Percentiles rank a stretch among this genome's conserved stretches.
These are phyloP conservation scores for Pseudochirops cupreus DNA, from an alignment of 2,797 vertebrate species.

Conservation along the genomic window DNA sequence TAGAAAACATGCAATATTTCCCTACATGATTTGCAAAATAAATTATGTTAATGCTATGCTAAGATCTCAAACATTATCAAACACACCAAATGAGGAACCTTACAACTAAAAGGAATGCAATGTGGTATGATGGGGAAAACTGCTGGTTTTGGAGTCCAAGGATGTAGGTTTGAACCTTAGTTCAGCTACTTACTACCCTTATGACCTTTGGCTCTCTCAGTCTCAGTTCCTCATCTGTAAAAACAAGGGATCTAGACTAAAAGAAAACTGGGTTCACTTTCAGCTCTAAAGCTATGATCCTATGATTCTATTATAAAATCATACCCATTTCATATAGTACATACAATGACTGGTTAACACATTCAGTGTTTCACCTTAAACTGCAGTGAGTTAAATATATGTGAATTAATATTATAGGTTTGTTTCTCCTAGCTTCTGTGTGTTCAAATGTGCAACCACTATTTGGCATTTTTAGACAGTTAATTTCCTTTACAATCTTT, in stretches of 20 bases:
- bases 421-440: background rate
- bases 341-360: background rate
- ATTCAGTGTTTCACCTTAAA: background rate
- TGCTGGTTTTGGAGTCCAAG: background rate
- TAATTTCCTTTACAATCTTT: background rate
- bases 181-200: background rate
- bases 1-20: background rate
- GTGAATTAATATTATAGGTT: background rate
- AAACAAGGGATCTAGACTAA: background rate
- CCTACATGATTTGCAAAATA: background rate
- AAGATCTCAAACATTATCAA: background rate
- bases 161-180: background rate
- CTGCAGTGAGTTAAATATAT: background rate
- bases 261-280: background rate
- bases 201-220: background rate
- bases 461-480: background rate
- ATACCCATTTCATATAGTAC: background rate
- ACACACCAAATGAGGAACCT: background rate
- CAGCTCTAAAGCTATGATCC: background rate
- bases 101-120: background rate
- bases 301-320: background rate
- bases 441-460: background rate
- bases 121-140: background rate
- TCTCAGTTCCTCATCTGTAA: background rate
- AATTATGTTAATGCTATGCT: background rate